Evolutionary conservation across 1,140 invertebrate genomes (phyloP).

Genomic region (Antheraea mylitta): DNA sequence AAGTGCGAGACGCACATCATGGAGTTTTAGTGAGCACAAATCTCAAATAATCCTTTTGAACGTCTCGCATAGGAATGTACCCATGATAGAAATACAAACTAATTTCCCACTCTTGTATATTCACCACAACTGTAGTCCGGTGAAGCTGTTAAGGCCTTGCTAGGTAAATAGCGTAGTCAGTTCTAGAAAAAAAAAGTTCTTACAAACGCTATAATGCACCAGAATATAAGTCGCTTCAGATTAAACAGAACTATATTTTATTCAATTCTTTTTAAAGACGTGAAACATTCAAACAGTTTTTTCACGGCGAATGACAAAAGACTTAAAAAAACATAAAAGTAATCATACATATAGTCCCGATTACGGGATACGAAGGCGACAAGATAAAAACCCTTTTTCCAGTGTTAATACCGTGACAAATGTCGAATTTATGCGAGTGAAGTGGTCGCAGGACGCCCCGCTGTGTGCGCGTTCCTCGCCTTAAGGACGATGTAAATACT

Average conservation of each 20-base stretch:
- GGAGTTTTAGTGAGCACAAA: no score
- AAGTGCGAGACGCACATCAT: no score
- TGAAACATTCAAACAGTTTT: conserved; percentile 15
- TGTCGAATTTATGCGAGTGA: conserved; percentile 68
- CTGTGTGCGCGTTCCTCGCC: conserved; percentile 37
- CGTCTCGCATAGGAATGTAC: no score
- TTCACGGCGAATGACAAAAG: conserved; percentile 55
- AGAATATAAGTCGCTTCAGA: neutral
- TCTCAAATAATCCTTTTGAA: no score
- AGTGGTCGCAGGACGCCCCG: conserved; percentile 52
- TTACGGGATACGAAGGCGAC: conserved; percentile 70
- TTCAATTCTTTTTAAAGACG: neutral
- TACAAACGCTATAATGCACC: neutral
- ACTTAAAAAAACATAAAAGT: conserved; percentile 31
- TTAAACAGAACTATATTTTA: neutral
- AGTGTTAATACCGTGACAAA: conserved; percentile 77
- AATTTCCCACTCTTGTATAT: no score
- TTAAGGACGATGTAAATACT: neutral
- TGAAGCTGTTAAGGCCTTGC: no score
- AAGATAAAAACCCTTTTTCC: conserved; percentile 71
- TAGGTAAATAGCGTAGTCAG: no score
- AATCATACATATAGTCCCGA: conserved; percentile 40
- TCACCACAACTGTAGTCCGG: no score
- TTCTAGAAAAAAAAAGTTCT: no score
- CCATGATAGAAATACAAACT: no score